Base-by-base conservation (phyloP, 1,140 invertebrate genomes). In the Diorhabda elongata region DNA sequence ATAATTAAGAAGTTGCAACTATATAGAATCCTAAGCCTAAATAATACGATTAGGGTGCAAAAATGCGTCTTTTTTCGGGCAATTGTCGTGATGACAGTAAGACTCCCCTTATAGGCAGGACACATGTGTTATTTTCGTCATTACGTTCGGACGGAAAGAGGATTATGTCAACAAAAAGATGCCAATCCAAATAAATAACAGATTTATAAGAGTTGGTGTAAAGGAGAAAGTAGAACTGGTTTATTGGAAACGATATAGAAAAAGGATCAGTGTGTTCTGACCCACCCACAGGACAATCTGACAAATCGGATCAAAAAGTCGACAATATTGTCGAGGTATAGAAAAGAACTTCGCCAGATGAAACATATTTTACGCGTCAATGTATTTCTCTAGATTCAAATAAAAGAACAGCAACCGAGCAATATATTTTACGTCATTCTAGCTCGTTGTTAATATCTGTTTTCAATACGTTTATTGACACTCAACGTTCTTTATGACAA, bases 261-360 rank as follows among this genome's bases (percentile, higher is more conserved):
- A 79, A 78, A 77, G 75, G 74, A 78, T 78, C 78, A 74, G 69
- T 70, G 69, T 72, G 72, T 73, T 70, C 73, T 75, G 74, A 78
- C 75, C 76, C 76, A 78, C 79, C 78, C 77, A 81, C 77, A 79
- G 76, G 73, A 75, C 75, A 71, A 80, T 78, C 74, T 76, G 77
- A 80, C 78, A 81, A 81, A 81, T 81, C 79, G 79, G 79, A 81
- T 81, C 78, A 81, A 79, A 80, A 81, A 81, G 79, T 81, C 79
- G 78, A 81, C 78, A 81, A 80, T 80, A 80, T 80, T 80, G 79
- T 79, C 73, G 77, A 69, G 73, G 69, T 75, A 70, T 74, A 78
- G 74, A 78, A 78, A 76, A 67, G 73, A 71, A 65, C 71, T 71
- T 56, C 42, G 60, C 56, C 58, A 60, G 44, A 42, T 64, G 61